Evolutionary conservation across 2,113 vertebrate genomes (phyloP).

Genomic region (Panthera tigris): DNA sequence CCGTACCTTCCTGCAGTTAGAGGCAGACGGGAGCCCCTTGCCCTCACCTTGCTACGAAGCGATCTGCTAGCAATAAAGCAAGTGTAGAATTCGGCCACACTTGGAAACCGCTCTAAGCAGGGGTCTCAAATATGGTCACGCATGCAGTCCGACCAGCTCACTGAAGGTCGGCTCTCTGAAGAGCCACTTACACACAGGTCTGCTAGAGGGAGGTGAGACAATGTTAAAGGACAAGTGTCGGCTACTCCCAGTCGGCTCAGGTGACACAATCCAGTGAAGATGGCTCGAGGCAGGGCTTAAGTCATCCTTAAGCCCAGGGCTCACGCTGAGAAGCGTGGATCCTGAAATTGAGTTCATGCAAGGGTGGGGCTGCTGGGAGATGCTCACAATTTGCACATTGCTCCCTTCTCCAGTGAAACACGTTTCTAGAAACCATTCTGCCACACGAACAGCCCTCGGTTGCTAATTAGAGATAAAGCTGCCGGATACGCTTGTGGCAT

Average conservation of each 20-base stretch:
- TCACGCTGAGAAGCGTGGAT: background rate
- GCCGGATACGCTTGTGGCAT: fast-evolving
- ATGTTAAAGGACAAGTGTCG: background rate
- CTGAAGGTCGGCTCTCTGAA: background rate
- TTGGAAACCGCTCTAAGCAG: background rate
- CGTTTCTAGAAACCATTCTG: background rate
- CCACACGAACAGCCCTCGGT: background rate
- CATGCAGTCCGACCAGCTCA: background rate
- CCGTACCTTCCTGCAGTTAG: background rate
- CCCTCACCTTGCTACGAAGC: background rate
- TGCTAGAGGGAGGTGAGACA: background rate
- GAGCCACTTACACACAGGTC: background rate
- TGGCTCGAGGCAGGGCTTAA: background rate
- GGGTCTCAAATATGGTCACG: background rate
- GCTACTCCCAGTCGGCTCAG: background rate
- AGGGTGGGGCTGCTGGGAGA: background rate
- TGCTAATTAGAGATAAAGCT: background rate
- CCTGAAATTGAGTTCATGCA: background rate
- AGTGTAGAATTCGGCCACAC: background rate
- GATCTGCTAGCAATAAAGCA: background rate
- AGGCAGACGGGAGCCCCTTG: background rate
- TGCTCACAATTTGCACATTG: background rate
- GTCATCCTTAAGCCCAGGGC: background rate
- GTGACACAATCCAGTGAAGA: background rate
- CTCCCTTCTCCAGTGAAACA: background rate